Percentiles rank a stretch among this genome's conserved stretches.
Conservation (phyloP, 2,888 invertebrate species). For the Eupithecia vulgata region DNA sequence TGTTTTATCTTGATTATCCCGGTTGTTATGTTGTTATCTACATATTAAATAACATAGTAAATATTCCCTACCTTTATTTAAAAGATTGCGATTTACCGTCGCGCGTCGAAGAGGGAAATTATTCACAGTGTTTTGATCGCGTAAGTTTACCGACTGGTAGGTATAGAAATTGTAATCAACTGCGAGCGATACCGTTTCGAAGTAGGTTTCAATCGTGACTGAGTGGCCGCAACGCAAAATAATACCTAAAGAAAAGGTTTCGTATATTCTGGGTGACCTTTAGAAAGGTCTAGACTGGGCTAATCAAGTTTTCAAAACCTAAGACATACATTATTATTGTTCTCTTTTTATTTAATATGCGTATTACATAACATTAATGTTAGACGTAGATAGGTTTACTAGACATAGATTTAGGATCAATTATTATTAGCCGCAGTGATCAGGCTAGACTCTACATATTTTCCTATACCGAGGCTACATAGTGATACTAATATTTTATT, state of each 20-base stretch:
- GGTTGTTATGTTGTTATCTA: background rate
- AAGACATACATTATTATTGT: background rate
- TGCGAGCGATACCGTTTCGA: conserved; percentile 19
- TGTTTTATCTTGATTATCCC: background rate
- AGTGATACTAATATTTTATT: too few species aligned
- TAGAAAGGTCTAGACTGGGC: background rate
- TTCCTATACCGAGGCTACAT: too few species aligned
- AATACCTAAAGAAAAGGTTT: conserved; percentile 19
- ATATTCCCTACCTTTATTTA: background rate
- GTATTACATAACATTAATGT: too few species aligned
- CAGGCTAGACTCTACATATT: background rate
- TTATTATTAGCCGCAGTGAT: background rate
- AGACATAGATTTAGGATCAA: too few species aligned
- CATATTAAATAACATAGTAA: too few species aligned
- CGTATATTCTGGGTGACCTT: conserved; percentile 10
- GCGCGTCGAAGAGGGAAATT: background rate
- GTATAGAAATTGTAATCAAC: background rate
- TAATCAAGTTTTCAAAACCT: background rate
- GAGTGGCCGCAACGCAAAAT: conserved; percentile 10
- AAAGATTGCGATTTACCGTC: background rate
- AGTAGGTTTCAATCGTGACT: conserved; percentile 22
- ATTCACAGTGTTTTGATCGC: background rate
- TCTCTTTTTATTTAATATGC: background rate
- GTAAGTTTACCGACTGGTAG: background rate
- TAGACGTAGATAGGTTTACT: background rate